Conservation (phyloP, 1,140 invertebrate species). For the Scaptomyza pallida region DNA sequence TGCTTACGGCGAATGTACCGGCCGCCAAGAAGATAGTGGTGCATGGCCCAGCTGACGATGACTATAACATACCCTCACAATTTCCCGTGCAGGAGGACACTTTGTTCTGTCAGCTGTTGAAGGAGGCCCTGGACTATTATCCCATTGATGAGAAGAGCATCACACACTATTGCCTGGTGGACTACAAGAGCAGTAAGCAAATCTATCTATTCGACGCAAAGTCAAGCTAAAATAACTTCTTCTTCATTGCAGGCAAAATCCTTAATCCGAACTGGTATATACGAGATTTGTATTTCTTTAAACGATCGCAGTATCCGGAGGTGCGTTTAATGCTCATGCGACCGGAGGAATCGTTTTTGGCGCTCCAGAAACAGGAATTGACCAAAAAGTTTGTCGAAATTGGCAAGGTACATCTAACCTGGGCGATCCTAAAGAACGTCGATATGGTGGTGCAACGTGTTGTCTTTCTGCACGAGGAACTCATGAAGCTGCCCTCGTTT, state of each 20-base stretch:
- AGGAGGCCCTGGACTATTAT: constrained; percentile 98
- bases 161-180: constrained; percentile 96
- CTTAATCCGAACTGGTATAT: constrained; percentile 95
- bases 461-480: constrained; percentile 99
- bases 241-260: constrained; percentile 65
- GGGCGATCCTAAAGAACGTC: constrained; percentile 95
- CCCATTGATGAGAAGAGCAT: constrained; percentile 96
- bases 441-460: constrained; percentile 97
- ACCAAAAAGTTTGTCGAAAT: constrained; percentile 98
- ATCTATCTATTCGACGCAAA: neutral
- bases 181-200: constrained; percentile 97
- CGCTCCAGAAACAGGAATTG: constrained; percentile 96
- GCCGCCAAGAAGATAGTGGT: constrained; percentile 99
- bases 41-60: constrained; percentile 91
- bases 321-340: constrained; percentile 97
- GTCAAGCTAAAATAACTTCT: neutral
- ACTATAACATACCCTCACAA: constrained; percentile 98
- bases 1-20: constrained; percentile 99
- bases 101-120: constrained; percentile 97
- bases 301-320: constrained; percentile 98
- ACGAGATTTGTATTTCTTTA: constrained; percentile 99
- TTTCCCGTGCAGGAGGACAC: constrained; percentile 99
- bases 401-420: constrained; percentile 95
- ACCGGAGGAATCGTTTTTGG: constrained; percentile 94
- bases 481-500: constrained; percentile 99